Conservation (phyloP, 2,113 vertebrate genomes). For the Oceanodroma tethys region DNA sequence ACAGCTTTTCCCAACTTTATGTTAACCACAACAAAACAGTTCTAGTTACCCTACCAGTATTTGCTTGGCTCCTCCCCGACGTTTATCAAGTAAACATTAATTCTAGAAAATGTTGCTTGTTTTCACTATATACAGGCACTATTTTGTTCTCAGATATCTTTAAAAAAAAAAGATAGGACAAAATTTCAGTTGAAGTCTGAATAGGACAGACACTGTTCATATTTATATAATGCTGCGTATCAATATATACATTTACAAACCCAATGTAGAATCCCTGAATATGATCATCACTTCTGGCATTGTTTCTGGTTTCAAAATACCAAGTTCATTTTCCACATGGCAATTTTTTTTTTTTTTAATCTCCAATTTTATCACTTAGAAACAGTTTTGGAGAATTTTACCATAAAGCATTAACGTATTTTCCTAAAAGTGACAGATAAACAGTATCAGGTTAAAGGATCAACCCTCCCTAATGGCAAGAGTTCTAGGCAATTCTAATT, state of each 20-base stretch:
- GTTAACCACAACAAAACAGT: not conserved
- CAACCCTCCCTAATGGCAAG: not conserved
- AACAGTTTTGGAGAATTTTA: not conserved
- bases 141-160: not conserved
- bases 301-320: not conserved
- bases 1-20: not conserved
- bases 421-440: not conserved
- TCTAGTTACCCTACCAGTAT: not conserved
- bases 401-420: not conserved
- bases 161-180: not conserved
- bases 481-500: not conserved
- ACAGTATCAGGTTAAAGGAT: not conserved
- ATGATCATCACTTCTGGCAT: not conserved
- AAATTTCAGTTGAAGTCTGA: not conserved
- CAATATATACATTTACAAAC: not conserved
- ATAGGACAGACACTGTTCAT: not conserved
- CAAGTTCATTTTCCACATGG: not conserved
- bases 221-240: not conserved
- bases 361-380: not conserved
- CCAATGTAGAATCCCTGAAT: not conserved
- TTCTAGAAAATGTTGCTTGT: not conserved
- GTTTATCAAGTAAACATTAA: not conserved
- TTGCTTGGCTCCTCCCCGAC: not conserved
- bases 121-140: not conserved
- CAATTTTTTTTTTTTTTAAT: not conserved